These are phyloP conservation scores for Apis mellifera DNA, from an alignment of 1,140 invertebrate species.

Conservation along the genomic window DNA sequence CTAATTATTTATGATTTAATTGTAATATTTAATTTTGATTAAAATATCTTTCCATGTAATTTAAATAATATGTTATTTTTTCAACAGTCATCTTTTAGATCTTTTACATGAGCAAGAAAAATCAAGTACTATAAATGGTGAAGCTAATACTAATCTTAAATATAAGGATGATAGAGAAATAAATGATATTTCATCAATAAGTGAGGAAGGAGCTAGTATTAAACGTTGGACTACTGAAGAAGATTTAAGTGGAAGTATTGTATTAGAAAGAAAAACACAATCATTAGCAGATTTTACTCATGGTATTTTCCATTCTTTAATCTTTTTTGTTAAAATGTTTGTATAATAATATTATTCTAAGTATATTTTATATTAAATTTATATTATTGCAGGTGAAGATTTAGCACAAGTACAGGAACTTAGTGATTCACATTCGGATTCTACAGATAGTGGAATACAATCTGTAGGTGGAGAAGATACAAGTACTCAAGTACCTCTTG, in stretches of 20 bases:
- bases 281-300: conserved; percentile 78
- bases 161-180: conserved; percentile 70
- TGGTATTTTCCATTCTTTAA: conserved; percentile 56
- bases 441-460: conserved; percentile 80
- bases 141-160: conserved; percentile 54
- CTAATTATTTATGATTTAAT: background rate
- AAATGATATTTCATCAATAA: conserved; percentile 41
- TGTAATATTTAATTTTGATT: background rate
- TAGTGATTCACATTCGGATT: conserved; percentile 79
- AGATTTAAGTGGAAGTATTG: conserved; percentile 75
- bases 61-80: conserved; percentile 13
- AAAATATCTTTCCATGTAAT: conserved; percentile 1
- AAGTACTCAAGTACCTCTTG: conserved; percentile 78
- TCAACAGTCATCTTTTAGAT: conserved; percentile 84
- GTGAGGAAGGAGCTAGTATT: conserved; percentile 63
- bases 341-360: background rate
- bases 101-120: conserved; percentile 87
- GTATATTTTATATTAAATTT: background rate
- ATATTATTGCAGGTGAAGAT: conserved; percentile 70
- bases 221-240: conserved; percentile 80
- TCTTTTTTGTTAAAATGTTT: too few species aligned
- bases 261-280: conserved; percentile 75
- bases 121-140: conserved; percentile 55
- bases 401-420: conserved; percentile 73
- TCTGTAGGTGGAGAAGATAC: conserved; percentile 78